phyloP scores from a whole-genome alignment of 2,888 invertebrate genomes.

The Epirrhoe alternata region DNA sequence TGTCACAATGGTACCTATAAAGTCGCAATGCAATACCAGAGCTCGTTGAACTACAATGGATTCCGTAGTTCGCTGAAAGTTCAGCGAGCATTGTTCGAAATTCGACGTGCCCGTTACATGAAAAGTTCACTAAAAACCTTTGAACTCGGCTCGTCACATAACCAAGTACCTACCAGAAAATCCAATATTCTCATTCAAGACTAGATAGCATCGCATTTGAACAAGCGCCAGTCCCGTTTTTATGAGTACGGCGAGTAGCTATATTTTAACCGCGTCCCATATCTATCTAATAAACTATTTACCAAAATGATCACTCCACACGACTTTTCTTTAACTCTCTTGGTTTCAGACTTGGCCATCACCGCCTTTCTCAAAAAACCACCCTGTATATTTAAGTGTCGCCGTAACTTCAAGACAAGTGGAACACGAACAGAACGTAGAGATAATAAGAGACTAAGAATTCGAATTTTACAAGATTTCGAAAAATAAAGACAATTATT shows the following conservation, averaged over 20 bases:
- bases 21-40: neutral
- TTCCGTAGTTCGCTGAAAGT: slow-evolving; percentile 5
- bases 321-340: no score
- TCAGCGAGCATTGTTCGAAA: slow-evolving; percentile 5
- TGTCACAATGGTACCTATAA: neutral
- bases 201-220: slow-evolving; percentile 1
- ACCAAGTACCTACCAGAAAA: neutral
- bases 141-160: slow-evolving; percentile 7
- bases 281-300: no score
- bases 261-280: no score
- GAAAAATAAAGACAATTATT: no score
- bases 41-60: slow-evolving; percentile 6
- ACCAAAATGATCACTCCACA: no score
- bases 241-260: neutral
- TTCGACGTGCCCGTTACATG: slow-evolving; percentile 6
- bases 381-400: no score
- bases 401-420: no score
- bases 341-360: no score
- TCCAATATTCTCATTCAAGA: slow-evolving; percentile 6
- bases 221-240: neutral
- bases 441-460: no score
- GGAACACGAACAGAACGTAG: no score
- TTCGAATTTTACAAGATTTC: no score
- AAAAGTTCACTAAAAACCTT: slow-evolving; percentile 18
- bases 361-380: no score